Evolutionary conservation across 2,797 vertebrate species (phyloP).

Genomic region (Cygnus olor): DNA sequence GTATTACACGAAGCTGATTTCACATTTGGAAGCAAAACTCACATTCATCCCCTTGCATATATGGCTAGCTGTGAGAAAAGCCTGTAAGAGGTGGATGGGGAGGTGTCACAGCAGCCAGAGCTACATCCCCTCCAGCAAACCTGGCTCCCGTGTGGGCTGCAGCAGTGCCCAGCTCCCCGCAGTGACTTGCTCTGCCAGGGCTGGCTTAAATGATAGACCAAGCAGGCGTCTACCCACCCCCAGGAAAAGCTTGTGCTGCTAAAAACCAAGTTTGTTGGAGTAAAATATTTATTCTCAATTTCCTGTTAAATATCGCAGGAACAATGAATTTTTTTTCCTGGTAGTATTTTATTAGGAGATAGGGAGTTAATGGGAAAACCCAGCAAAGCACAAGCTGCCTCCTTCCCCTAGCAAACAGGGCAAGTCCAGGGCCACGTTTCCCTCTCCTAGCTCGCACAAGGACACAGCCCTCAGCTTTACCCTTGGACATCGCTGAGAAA

Average conservation of each 20-base stretch:
- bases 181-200: conserved; percentile 35
- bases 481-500: background rate
- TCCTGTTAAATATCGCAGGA: conserved; percentile 67
- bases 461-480: background rate
- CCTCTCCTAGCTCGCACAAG: background rate
- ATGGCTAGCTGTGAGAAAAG: background rate
- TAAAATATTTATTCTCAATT: conserved; percentile 69
- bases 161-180: background rate
- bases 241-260: conserved; percentile 45
- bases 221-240: conserved; percentile 45
- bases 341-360: conserved; percentile 65
- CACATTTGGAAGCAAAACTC: background rate
- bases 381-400: conserved; percentile 40
- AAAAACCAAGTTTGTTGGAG: conserved; percentile 38
- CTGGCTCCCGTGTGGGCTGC: conserved; percentile 31
- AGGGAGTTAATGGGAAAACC: conserved; percentile 52
- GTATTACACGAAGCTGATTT: background rate
- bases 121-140: background rate
- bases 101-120: background rate
- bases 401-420: background rate
- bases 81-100: background rate
- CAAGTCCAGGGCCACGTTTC: background rate
- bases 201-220: conserved; percentile 57
- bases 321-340: conserved; percentile 14
- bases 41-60: background rate